Base-by-base conservation (phyloP, 64 coral and sea anemone species). In the Actinia equina region DNA sequence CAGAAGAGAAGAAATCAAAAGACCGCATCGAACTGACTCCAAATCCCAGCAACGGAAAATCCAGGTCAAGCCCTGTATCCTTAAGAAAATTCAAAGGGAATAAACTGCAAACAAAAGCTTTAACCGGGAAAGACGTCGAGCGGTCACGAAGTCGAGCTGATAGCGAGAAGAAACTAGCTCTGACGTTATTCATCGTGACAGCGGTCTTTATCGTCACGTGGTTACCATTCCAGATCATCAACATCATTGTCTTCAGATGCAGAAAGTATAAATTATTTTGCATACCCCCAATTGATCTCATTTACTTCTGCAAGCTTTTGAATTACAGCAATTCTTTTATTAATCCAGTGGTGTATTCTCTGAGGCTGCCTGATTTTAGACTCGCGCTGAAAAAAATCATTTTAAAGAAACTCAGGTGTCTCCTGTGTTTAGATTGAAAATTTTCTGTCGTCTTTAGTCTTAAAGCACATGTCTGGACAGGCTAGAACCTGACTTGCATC, bases 171-270 rank as follows among this genome's bases (percentile, higher is more conserved):
- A 97, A 93, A 88, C 82, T 93, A n/a, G 81, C 87, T 1, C 44
- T 90, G 18, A 97, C 94, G 6, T 65, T 97, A 76, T 93, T 88
- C 45, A 97, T 93, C 25, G 92, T 97, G 11, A 97, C 94, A 7
- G 88, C 92, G 3, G 88, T 97, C 19, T 97, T 93, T 69, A 89
- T 86, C 17, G 18, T 93, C 14, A 93, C 88, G 15, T 97, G 94
- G 94, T 86, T 97, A 41, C 94, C 94, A 2, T 97, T 97, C 46
- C 94, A 97, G 49, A 61, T 97, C 54, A 8, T 93, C 12, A 93
- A 93, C 52, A 20, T 90, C 23, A 79, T 83, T 3, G 88, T 89
- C 46, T 95, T 86, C 64, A 86, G 89, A 30, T 83, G 83, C n/a
- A 56, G 46, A 37, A 97, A 93, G 22, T 43, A 49, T n/a, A n/a